phyloP scores from a whole-genome alignment of 2,113 vertebrate genomes.

The Passer montanus region DNA sequence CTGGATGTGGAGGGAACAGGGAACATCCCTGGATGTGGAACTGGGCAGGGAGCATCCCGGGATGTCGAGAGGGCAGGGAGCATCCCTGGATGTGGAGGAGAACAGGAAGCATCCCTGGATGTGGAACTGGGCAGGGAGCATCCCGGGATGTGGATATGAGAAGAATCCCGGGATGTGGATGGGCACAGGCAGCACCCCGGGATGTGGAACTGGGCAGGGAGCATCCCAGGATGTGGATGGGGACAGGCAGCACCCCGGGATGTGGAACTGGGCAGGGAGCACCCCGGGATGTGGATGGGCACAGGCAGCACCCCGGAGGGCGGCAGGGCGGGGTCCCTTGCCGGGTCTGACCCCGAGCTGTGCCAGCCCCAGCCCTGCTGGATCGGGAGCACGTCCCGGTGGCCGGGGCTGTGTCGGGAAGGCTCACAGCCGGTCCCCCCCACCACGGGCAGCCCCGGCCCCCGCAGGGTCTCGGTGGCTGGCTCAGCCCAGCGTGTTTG shows the following conservation, averaged over 20 bases:
- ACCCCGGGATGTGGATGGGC: neutral
- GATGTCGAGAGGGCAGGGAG: too few relatives aligned
- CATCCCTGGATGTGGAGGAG: too few relatives aligned
- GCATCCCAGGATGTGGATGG: too few relatives aligned
- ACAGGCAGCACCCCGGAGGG: neutral
- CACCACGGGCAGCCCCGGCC: neutral
- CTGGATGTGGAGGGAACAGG: neutral
- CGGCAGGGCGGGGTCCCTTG: neutral
- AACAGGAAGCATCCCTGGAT: too few relatives aligned
- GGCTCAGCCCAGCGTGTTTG: neutral
- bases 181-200: too few relatives aligned
- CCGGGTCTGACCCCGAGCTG: neutral
- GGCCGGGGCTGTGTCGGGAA: neutral
- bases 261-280: neutral
- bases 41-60: too few relatives aligned
- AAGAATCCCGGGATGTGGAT: too few relatives aligned
- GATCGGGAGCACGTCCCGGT: rapidly evolving
- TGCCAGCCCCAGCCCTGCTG: rapidly evolving
- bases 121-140: too few relatives aligned
- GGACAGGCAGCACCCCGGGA: neutral
- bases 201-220: too few relatives aligned
- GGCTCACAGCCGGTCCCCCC: neutral
- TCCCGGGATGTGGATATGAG: too few relatives aligned
- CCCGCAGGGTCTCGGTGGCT: neutral
- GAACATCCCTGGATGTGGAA: too few relatives aligned